phyloP scores from a whole-genome alignment of 2,113 vertebrate genomes.

The Psophia crepitans region DNA sequence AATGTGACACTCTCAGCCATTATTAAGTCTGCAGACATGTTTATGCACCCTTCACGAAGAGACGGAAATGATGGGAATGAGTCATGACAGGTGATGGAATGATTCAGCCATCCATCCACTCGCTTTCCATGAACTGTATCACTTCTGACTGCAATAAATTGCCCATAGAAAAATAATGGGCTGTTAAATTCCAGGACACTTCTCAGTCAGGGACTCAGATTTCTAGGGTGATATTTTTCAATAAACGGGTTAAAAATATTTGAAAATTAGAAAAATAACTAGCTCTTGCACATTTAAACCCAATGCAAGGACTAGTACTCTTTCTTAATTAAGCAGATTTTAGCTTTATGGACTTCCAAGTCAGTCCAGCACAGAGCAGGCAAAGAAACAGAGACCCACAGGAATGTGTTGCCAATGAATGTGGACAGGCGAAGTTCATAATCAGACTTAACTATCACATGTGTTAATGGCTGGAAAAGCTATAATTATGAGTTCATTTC shows the following conservation, averaged over 20 bases:
- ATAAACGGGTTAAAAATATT: neutral
- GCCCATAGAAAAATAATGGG: conserved; percentile 58
- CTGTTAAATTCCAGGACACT: conserved; percentile 58
- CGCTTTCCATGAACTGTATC: conserved; percentile 35
- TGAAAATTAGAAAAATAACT: neutral
- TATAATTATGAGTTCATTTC: conserved; percentile 21
- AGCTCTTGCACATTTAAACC: neutral
- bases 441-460: neutral
- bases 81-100: conserved; percentile 66
- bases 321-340: neutral
- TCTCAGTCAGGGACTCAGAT: conserved; percentile 24
- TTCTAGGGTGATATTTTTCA: conserved; percentile 29
- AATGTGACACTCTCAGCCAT: neutral
- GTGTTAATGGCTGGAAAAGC: conserved; percentile 53
- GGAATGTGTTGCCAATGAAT: neutral
- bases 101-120: conserved; percentile 45
- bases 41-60: conserved; percentile 31
- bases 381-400: conserved; percentile 7
- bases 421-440: neutral
- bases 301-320: neutral
- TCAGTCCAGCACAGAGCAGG: neutral
- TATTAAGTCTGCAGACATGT: conserved; percentile 32
- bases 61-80: conserved; percentile 53
- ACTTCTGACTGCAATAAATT: conserved; percentile 60
- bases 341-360: neutral